Base-by-base conservation (phyloP, 35 echinoderm and acorn worm genomes). In the Ophioderma brevispina region DNA sequence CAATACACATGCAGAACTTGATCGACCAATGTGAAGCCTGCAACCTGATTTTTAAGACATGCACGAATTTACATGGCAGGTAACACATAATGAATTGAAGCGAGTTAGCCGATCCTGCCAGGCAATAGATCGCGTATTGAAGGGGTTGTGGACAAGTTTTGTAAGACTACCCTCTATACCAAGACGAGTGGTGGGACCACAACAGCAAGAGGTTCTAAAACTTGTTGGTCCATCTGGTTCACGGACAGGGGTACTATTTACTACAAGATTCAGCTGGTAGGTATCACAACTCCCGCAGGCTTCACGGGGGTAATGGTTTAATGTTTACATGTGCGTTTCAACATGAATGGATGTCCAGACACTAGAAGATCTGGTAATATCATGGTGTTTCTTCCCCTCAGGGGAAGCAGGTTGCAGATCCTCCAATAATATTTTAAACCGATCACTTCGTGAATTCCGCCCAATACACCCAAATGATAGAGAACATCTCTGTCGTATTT, bases 1-100 rank as follows among this genome's bases (percentile, higher is more conserved):
- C 25, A 85, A 87, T 36, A 80, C 38, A 13, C 87, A 87, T 56
- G 80, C 88, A 14, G 75, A 78, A 37, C 23, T 92, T 10, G 91
- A 92, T 35, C 28, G 84, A 81, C 75, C n/a, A n/a, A n/a, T 52
- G 46, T 52, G 46, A 52, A 52, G 46, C 46, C 8, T 52, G 8
- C 8, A 52, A 52, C 46, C 46, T 52, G 46, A 21, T 52, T 21
- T 52, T 52, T 21, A 52, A 52, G 46, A 52, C 46, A 52, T 52
- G 46, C 46, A 11, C 46, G 46, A 52, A 52, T 52, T 21, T 52
- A 8, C 46, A 52, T 52, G 46, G 8, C 46, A 52, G 46, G 46
- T 52, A 52, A 52, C 46, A 52, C 46, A 52, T 8, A 52, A 52
- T 8, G 46, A 8, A 52, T 52, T 52, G 21, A 21, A 52, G 8